Conservation (phyloP, 2,797 vertebrate species). For the Poeciliopsis turneri region DNA sequence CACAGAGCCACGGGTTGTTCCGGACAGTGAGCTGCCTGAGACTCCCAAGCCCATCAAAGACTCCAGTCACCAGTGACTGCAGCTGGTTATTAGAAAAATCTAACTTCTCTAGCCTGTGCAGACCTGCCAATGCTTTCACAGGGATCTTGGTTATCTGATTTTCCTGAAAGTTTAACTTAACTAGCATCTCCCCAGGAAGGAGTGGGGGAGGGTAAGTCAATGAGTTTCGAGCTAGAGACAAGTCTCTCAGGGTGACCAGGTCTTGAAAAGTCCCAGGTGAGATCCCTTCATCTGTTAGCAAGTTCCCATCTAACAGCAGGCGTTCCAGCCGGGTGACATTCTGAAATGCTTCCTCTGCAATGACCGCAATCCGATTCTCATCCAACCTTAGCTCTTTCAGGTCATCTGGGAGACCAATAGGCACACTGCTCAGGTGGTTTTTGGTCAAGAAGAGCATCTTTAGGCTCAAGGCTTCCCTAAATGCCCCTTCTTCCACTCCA, state of each 20-base stretch:
- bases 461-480: slow-evolving; percentile 90
- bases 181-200: slow-evolving; percentile 86
- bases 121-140: slow-evolving; percentile 85
- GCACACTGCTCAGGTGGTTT: slow-evolving; percentile 95
- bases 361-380: slow-evolving; percentile 91
- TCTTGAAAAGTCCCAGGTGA: slow-evolving; percentile 89
- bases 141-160: slow-evolving; percentile 94
- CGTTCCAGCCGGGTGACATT: slow-evolving; percentile 90
- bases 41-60: slow-evolving; percentile 88
- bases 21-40: slow-evolving; percentile 93
- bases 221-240: slow-evolving; percentile 92
- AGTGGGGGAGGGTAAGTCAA: slow-evolving; percentile 88
- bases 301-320: slow-evolving; percentile 91
- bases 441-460: slow-evolving; percentile 93
- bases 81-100: slow-evolving; percentile 95
- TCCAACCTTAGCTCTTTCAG: slow-evolving; percentile 91
- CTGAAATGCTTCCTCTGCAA: slow-evolving; percentile 90
- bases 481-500: slow-evolving; percentile 93
- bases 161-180: slow-evolving; percentile 92
- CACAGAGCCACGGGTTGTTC: slow-evolving; percentile 95
- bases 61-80: slow-evolving; percentile 85
- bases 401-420: slow-evolving; percentile 90
- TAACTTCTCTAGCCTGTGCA: slow-evolving; percentile 89
- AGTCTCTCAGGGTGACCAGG: slow-evolving; percentile 89
- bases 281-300: slow-evolving; percentile 92